phyloP scores from a whole-genome alignment of 1,140 invertebrate genomes.

The Cardiocondyla obscurior region DNA sequence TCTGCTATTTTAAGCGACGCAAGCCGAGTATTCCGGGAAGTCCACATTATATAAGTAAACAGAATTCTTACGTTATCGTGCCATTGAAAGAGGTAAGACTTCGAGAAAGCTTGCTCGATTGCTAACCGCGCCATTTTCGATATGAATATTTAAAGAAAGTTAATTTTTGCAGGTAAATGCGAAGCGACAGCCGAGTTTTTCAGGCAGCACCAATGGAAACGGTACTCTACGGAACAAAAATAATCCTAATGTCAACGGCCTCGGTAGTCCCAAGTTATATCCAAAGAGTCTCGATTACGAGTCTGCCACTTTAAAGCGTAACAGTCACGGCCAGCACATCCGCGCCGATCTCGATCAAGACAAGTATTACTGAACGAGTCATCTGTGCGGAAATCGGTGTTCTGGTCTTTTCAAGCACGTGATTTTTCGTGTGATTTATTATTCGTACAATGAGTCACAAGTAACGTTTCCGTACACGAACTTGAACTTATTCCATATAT shows the following conservation, averaged over 20 bases:
- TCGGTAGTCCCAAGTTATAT: conserved; percentile 86
- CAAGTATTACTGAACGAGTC: conserved; percentile 83
- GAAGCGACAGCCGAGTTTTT: conserved; percentile 82
- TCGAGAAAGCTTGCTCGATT: neutral
- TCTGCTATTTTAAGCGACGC: conserved; percentile 81
- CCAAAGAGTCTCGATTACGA: conserved; percentile 91
- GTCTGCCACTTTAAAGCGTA: conserved; percentile 90
- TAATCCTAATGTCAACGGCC: conserved; percentile 86
- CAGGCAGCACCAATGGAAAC: conserved; percentile 83
- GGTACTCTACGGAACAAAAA: conserved; percentile 86
- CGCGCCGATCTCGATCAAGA: conserved; percentile 86
- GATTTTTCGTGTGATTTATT: conserved; percentile 31
- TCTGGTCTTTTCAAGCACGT: neutral
- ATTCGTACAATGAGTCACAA: neutral
- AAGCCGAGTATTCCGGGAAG: conserved; percentile 86
- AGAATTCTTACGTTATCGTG: conserved; percentile 93
- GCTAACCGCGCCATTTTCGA: neutral
- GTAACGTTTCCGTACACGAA: neutral
- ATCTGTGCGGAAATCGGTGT: neutral
- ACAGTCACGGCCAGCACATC: conserved; percentile 87
- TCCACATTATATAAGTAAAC: conserved; percentile 92
- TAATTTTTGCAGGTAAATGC: conserved; percentile 75
- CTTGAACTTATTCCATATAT: conserved; percentile 17
- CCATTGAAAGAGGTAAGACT: conserved; percentile 88
- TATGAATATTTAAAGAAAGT: neutral